Conservation (phyloP, 2,113 vertebrate genomes). For the Athene cunicularia region DNA sequence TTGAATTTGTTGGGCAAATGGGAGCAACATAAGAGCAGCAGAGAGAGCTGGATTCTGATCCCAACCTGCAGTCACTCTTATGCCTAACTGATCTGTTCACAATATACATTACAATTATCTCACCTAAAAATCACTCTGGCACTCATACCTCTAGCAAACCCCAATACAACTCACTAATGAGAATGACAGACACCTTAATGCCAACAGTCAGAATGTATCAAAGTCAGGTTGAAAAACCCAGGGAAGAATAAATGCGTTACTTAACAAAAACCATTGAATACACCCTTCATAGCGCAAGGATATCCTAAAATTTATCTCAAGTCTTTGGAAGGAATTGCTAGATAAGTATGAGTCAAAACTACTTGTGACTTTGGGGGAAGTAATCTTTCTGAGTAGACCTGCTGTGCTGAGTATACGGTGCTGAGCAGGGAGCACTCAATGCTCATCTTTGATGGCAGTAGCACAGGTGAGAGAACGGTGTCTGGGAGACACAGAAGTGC, state of each 20-base stretch:
- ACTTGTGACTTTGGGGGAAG: neutral
- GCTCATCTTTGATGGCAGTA: neutral
- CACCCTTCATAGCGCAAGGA: neutral
- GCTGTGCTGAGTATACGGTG: neutral
- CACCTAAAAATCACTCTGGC: neutral
- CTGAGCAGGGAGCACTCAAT: neutral
- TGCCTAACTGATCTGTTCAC: neutral
- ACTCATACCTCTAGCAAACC: neutral
- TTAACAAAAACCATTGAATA: neutral
- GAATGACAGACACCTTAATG: neutral
- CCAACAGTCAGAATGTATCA: neutral
- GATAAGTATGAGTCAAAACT: neutral
- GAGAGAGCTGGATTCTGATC: neutral
- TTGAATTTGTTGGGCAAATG: neutral
- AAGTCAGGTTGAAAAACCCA: neutral
- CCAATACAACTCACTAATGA: neutral
- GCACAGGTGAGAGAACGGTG: fast-evolving
- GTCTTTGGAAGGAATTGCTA: neutral
- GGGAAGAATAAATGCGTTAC: neutral
- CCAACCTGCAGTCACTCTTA: neutral
- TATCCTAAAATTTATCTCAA: neutral
- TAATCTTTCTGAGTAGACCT: neutral
- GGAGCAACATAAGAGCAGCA: neutral
- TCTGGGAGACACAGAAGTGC: neutral
- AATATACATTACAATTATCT: neutral